phyloP scores from a whole-genome alignment of 2,888 invertebrate species.

The Troides helena region DNA sequence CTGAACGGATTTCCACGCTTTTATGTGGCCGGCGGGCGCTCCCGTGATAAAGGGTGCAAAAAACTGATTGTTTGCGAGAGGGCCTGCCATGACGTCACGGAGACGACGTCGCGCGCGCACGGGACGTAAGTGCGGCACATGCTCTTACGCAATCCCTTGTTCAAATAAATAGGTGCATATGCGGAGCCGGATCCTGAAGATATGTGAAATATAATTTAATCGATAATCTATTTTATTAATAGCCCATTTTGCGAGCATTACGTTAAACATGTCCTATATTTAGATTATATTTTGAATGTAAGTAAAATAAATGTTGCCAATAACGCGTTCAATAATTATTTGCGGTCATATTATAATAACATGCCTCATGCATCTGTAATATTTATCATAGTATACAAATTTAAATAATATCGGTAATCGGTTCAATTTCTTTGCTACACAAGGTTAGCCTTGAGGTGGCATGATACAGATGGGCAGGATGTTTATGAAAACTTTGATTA shows the following conservation, averaged over 20 bases:
- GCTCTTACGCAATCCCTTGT: conserved; percentile 68
- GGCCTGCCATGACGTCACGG: conserved; percentile 71
- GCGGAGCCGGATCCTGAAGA: conserved; percentile 66
- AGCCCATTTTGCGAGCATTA: neutral
- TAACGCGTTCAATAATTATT: no score
- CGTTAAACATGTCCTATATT: neutral
- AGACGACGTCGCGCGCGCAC: conserved; percentile 62
- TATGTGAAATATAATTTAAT: conserved; percentile 59
- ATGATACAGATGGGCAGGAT: conserved; percentile 23
- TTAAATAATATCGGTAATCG: no score
- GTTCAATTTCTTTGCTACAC: neutral
- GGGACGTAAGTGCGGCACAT: conserved; percentile 62
- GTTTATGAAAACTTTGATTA: conserved; percentile 10
- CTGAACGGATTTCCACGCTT: conserved; percentile 76
- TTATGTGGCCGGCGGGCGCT: conserved; percentile 70
- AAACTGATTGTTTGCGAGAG: conserved; percentile 74
- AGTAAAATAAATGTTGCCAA: no score
- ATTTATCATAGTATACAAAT: no score
- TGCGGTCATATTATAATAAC: no score
- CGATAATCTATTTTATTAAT: neutral
- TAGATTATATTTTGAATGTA: neutral
- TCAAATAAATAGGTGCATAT: conserved; percentile 72
- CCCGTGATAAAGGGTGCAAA: conserved; percentile 77
- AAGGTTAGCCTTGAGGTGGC: conserved; percentile 7
- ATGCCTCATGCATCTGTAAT: no score